phyloP scores from a whole-genome alignment of 2,113 vertebrate species.

The Eclectus roratus region DNA sequence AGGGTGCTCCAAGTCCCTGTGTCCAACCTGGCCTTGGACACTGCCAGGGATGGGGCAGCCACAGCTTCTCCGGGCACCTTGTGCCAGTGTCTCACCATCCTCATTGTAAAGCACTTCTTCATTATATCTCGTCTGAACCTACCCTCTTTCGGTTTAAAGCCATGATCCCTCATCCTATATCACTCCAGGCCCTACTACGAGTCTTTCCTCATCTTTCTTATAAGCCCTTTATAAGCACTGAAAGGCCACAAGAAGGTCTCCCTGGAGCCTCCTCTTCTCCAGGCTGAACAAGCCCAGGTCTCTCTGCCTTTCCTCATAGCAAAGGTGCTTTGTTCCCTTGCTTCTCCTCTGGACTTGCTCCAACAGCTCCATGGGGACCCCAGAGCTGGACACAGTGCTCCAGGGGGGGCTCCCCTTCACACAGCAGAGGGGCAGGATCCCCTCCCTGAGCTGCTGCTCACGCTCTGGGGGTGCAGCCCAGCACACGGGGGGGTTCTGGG shows the following conservation, averaged over 20 bases:
- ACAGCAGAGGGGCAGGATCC: rapidly evolving
- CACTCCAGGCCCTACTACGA: rapidly evolving
- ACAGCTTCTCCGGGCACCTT: background rate
- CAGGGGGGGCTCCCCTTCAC: background rate
- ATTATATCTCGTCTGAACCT: too few relatives aligned
- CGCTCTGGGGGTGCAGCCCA: rapidly evolving
- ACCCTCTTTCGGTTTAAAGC: too few relatives aligned
- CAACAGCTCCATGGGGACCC: background rate
- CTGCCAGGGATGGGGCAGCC: background rate
- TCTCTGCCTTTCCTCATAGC: background rate
- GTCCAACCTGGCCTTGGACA: rapidly evolving
- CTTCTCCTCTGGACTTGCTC: rapidly evolving
- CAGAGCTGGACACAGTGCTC: rapidly evolving
- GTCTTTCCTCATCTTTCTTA: background rate
- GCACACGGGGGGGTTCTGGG: rapidly evolving
- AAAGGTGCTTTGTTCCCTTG: background rate
- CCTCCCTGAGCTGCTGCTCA: background rate
- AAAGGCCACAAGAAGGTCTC: rapidly evolving
- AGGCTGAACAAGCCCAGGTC: background rate
- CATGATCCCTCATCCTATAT: background rate
- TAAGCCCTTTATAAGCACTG: rapidly evolving
- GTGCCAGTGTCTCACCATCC: rapidly evolving
- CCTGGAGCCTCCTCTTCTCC: rapidly evolving
- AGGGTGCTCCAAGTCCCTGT: rapidly evolving
- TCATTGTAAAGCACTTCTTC: rapidly evolving